These are phyloP conservation scores for Ara ararauna DNA, from an alignment of 2,797 vertebrate genomes.

Conservation along the genomic window DNA sequence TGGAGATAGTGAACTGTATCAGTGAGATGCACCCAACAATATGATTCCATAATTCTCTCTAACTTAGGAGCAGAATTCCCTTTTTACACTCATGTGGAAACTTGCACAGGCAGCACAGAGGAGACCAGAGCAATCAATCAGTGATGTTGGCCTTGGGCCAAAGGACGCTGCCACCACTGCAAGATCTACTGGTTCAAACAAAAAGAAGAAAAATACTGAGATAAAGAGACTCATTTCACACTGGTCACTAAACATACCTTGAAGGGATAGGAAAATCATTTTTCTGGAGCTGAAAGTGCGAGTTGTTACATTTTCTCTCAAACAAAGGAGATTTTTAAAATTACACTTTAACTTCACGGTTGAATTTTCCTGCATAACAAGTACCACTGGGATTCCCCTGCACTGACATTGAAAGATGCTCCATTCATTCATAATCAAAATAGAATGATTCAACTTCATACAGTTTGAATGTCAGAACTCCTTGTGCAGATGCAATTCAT, in stretches of 20 bases:
- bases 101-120: background rate
- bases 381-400: constrained; percentile 20
- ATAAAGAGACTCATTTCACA: background rate
- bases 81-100: background rate
- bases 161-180: background rate
- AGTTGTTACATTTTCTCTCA: background rate
- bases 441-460: constrained; percentile 34
- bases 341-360: background rate
- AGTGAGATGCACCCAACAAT: background rate
- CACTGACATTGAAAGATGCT: constrained; percentile 33
- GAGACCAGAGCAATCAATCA: background rate
- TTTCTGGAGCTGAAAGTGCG: background rate
- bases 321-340: background rate
- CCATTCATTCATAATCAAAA: constrained; percentile 29
- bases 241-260: background rate
- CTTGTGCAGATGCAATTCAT: constrained; percentile 7
- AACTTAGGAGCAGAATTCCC: background rate
- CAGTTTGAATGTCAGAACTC: constrained; percentile 14
- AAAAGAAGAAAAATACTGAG: background rate
- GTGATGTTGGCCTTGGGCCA: background rate
- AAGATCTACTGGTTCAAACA: background rate
- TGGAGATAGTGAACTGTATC: background rate
- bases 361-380: constrained; percentile 39
- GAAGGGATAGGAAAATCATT: background rate
- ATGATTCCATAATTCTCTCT: background rate